Conservation (phyloP, 2,797 vertebrate species). For the Phoxinus dragarum region DNA sequence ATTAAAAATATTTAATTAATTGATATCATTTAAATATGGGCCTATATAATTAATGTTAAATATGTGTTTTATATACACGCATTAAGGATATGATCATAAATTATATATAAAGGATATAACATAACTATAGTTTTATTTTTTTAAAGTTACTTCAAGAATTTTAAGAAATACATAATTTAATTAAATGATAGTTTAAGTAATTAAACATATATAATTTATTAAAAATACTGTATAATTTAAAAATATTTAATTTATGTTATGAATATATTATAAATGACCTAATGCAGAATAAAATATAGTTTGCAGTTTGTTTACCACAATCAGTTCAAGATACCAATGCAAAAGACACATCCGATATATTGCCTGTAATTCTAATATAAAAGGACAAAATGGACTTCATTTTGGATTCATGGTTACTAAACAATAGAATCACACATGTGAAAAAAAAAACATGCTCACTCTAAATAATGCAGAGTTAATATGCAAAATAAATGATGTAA, state of each 20-base stretch:
- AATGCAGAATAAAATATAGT: not conserved
- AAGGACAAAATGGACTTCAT: not conserved
- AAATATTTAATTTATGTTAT: not conserved
- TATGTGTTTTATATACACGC: not conserved
- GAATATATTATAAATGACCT: too few relatives aligned
- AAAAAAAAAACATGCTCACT: conserved; percentile 8
- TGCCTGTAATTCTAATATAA: not conserved
- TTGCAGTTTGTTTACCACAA: too few relatives aligned
- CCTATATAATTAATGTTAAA: not conserved
- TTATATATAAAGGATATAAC: not conserved
- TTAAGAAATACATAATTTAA: not conserved
- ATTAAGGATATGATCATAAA: not conserved
- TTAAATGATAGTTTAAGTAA: not conserved
- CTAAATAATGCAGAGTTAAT: conserved; percentile 14
- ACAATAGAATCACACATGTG: not conserved
- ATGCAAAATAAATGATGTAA: conserved; percentile 37
- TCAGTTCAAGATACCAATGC: not conserved
- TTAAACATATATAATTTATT: not conserved
- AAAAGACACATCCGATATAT: not conserved
- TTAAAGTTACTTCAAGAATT: not conserved
- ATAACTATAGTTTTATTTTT: not conserved
- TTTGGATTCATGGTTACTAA: not conserved
- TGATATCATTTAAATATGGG: too few relatives aligned
- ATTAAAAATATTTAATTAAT: not conserved
- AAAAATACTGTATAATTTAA: not conserved